Conservation (phyloP, 2,113 vertebrate genomes). For the Tragelaphus imberbis region DNA sequence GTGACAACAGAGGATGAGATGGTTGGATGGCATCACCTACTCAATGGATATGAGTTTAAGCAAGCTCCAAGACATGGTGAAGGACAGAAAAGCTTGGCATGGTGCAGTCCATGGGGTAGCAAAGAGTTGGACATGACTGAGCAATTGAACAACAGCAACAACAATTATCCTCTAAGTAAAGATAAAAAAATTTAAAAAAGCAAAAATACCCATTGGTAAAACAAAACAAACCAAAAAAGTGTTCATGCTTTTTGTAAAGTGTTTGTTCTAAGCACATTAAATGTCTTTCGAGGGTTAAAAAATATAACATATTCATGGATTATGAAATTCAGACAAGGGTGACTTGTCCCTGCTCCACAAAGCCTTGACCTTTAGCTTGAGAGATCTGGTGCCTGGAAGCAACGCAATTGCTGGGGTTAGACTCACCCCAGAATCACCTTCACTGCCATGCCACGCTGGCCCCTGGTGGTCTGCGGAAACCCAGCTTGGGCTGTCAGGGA, state of each 20-base stretch:
- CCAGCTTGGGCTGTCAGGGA: not conserved
- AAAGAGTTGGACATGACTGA: not conserved
- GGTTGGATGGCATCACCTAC: not conserved
- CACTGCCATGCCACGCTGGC: not conserved
- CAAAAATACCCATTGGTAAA: not conserved
- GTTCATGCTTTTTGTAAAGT: not conserved
- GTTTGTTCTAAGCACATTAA: not conserved
- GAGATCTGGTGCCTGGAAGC: not conserved
- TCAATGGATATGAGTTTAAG: not conserved
- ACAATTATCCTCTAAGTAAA: not conserved
- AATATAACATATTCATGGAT: not conserved
- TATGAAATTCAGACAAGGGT: not conserved
- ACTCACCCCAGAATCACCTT: not conserved
- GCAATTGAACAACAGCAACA: not conserved
- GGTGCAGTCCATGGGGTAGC: not conserved
- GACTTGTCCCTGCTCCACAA: not conserved
- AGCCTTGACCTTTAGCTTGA: not conserved
- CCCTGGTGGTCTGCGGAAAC: not conserved
- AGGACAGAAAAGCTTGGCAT: not conserved
- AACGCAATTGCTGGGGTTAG: too few relatives aligned
- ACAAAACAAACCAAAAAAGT: not conserved
- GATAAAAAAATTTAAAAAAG: not conserved
- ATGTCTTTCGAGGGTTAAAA: not conserved
- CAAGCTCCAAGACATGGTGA: not conserved
- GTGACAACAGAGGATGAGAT: not conserved